A percentile compares a stretch with the other conserved stretches of the same genome.
phyloP scores from a whole-genome alignment of 2,797 vertebrate species.

The Percopsis omiscomaycus region DNA sequence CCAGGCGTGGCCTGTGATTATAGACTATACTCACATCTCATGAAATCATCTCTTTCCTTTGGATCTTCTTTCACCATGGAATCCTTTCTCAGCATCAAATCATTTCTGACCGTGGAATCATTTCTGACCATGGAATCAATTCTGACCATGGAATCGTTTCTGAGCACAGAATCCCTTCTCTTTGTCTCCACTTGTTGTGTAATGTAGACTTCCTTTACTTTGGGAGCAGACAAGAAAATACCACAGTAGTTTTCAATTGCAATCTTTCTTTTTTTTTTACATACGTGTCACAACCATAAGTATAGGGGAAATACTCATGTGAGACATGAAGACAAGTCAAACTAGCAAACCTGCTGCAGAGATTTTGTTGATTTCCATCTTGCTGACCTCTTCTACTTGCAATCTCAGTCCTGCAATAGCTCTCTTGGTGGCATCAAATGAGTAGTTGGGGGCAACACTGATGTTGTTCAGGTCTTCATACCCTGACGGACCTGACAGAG shows the following conservation, averaged over 20 bases:
- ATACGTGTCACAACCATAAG: not conserved
- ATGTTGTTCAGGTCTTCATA: conserved; percentile 79
- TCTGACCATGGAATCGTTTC: conserved; percentile 63
- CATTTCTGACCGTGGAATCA: conserved; percentile 64
- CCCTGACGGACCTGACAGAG: conserved; percentile 78
- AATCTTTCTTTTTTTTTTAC: not conserved
- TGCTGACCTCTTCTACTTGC: conserved; percentile 76
- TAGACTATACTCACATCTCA: conserved; percentile 70
- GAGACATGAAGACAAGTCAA: not conserved
- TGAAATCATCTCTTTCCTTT: conserved; percentile 73
- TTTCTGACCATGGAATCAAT: conserved; percentile 62
- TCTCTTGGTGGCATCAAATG: conserved; percentile 78
- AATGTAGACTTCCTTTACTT: conserved; percentile 78
- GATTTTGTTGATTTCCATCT: conserved; percentile 74
- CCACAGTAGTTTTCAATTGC: not conserved
- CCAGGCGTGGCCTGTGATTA: not conserved
- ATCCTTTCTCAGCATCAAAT: conserved; percentile 59
- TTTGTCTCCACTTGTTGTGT: conserved; percentile 65
- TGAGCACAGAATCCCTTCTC: conserved; percentile 63
- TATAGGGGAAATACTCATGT: not conserved
- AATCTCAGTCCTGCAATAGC: conserved; percentile 73
- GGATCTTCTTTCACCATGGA: conserved; percentile 28
- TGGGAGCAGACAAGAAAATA: conserved; percentile 16
- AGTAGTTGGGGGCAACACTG: conserved; percentile 68
- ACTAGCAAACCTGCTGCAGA: conserved; percentile 67